Evolutionary conservation across 2,797 vertebrate genomes (phyloP).

Genomic region (Buphagus erythrorhynchus): DNA sequence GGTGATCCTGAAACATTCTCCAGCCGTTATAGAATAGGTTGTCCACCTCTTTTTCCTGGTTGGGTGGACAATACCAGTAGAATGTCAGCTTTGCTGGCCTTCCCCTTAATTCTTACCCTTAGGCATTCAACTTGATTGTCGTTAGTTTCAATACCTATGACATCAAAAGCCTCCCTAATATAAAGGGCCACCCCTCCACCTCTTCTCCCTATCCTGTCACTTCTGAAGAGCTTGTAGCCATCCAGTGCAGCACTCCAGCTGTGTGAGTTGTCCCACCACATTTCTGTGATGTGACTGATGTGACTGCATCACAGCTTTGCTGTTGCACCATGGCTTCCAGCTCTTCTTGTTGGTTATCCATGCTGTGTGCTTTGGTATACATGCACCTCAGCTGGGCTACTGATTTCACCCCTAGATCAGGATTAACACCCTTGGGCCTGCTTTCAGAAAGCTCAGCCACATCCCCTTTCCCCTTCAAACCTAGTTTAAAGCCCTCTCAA

Average conservation of each 20-base stretch:
- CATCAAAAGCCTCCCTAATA: neutral
- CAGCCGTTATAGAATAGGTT: neutral
- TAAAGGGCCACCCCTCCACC: neutral
- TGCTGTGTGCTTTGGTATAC: neutral
- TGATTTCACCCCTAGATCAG: no score
- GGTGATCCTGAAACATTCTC: neutral
- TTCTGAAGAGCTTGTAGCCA: neutral
- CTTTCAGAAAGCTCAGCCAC: neutral
- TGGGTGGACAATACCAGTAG: neutral
- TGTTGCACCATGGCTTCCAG: neutral
- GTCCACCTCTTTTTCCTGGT: neutral
- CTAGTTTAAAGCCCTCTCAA: no score
- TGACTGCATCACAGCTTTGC: accelerated
- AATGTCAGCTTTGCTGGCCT: neutral
- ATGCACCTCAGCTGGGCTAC: neutral
- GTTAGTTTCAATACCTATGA: neutral
- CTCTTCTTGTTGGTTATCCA: neutral
- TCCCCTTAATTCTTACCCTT: neutral
- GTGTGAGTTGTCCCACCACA: accelerated
- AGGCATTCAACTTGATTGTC: neutral
- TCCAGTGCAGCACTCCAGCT: neutral
- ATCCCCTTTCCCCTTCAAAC: neutral
- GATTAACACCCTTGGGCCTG: no score
- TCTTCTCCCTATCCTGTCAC: neutral
- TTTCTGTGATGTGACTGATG: neutral